These are phyloP conservation scores for Leptobrachium leishanense DNA, from an alignment of 2,113 vertebrate genomes.

Conservation along the genomic window DNA sequence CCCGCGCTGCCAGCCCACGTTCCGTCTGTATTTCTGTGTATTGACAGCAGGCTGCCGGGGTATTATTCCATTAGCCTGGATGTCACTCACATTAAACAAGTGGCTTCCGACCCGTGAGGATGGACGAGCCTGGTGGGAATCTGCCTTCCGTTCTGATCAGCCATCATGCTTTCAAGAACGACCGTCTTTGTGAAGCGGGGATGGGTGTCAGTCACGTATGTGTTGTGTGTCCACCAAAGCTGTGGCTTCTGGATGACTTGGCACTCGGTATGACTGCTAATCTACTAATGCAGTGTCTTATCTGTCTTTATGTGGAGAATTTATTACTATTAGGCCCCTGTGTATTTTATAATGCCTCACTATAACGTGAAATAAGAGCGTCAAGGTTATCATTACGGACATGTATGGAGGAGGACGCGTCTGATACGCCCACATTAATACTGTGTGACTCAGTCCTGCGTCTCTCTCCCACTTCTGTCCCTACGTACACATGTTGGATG, in stretches of 20 bases:
- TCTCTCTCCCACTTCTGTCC: too few species aligned
- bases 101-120: conserved; percentile 51
- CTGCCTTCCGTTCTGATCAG: conserved; percentile 55
- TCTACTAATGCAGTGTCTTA: too few species aligned
- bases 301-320: too few species aligned
- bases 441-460: too few species aligned
- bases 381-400: too few species aligned
- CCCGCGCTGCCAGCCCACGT: conserved; percentile 54
- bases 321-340: too few species aligned
- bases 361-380: too few species aligned
- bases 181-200: conserved; percentile 45
- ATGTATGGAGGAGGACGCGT: too few species aligned
- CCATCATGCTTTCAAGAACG: conserved; percentile 42
- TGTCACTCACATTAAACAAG: conserved; percentile 60
- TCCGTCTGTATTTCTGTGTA: conserved; percentile 58
- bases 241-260: conserved; percentile 18
- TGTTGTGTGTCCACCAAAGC: conserved; percentile 48
- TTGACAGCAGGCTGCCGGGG: conserved; percentile 54
- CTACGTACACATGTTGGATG: too few species aligned
- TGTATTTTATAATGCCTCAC: too few species aligned
- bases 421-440: too few species aligned
- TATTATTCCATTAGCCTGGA: conserved; percentile 61
- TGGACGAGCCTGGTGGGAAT: conserved; percentile 51
- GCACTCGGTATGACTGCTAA: background rate
- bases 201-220: background rate